Conservation (phyloP, 2,113 vertebrate genomes). For the Oryzias woworae region DNA sequence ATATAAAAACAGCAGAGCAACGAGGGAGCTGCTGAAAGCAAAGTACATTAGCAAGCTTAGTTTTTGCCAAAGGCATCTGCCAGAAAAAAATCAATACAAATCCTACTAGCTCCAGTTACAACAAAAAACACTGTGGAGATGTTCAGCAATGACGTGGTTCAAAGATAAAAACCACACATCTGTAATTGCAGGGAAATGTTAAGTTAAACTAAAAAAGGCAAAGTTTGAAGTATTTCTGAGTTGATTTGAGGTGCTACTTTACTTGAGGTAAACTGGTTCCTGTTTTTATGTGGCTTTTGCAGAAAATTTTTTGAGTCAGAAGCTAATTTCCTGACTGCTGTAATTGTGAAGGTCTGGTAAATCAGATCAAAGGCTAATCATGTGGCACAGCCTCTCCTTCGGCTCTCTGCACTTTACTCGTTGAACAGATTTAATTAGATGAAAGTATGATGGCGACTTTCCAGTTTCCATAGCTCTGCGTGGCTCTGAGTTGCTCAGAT, state of each 20-base stretch:
- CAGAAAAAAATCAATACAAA: conserved; percentile 71
- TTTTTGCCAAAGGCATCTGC: conserved; percentile 67
- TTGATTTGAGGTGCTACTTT: background rate
- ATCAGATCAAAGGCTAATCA: conserved; percentile 64
- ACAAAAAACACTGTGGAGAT: conserved; percentile 34
- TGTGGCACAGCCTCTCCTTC: conserved; percentile 47
- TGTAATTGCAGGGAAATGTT: background rate
- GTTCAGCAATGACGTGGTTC: conserved; percentile 20
- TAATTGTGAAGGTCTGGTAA: conserved; percentile 58
- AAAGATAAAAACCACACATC: background rate
- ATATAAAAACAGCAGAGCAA: conserved; percentile 59
- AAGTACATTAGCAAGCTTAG: conserved; percentile 68
- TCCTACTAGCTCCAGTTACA: conserved; percentile 40
- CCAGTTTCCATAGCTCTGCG: conserved; percentile 46
- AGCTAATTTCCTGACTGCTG: conserved; percentile 44
- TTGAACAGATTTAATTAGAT: conserved; percentile 70
- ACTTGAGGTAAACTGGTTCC: conserved; percentile 10
- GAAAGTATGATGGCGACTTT: conserved; percentile 55
- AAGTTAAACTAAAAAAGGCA: background rate
- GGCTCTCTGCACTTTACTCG: conserved; percentile 41
- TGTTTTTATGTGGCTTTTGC: conserved; percentile 35
- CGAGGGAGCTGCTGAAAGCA: conserved; percentile 60
- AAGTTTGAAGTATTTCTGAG: background rate
- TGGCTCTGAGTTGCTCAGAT: conserved; percentile 18
- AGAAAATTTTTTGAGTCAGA: conserved; percentile 35